Base-by-base conservation (phyloP, 2,888 invertebrate species). In the Cristatella mucedo region DNA sequence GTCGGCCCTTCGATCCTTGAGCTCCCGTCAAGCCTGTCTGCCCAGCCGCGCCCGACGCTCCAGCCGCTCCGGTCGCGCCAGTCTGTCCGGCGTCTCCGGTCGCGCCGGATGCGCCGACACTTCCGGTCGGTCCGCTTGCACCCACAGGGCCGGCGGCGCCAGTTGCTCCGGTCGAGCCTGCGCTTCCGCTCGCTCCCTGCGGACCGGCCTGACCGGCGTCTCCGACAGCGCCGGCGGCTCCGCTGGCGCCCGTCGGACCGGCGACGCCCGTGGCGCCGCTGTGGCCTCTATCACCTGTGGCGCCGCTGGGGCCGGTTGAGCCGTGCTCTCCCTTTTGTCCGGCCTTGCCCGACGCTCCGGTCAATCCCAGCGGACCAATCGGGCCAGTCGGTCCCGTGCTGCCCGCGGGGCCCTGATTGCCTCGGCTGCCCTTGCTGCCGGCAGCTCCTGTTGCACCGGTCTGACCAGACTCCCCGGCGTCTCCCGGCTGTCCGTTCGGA, bases 161-260 rank as follows among this genome's bases (percentile, higher is more conserved):
- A 22, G 30, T 13, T 13, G 37, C 32, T 38, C 46, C 46, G 32
- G 43, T 3, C 20, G 33, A 36, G 30, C 46, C 46, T n/a, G 31
- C 20, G 7, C 41, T 32, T 20, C 46, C 46, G n/a, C n/a, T n/a
- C n/a, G n/a, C n/a, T n/a, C 36, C 36, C 6, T 5, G 7, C 6
- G n/a, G n/a, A n/a, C n/a, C n/a, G n/a, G 4, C 20, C n/a, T 29
- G 3, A 4, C 33, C 33, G 5, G 31, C 16, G 6, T 6, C 5
- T 15, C 33, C 33, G 5, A 21, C 18, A 6, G 33, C n/a, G 11
- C 33, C 33, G 5, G 24, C 15, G 4, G 16, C 3, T 31, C 21
- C 4, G 20, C 16, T 21, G 21, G 6, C 9, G 13, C 41, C 41
- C n/a, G 21, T 15, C 4, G 11, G 3, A 19, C 41, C 41, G 9